Evolutionary conservation across 2,113 vertebrate genomes (phyloP).

Genomic region (Pyxicephalus adspersus): DNA sequence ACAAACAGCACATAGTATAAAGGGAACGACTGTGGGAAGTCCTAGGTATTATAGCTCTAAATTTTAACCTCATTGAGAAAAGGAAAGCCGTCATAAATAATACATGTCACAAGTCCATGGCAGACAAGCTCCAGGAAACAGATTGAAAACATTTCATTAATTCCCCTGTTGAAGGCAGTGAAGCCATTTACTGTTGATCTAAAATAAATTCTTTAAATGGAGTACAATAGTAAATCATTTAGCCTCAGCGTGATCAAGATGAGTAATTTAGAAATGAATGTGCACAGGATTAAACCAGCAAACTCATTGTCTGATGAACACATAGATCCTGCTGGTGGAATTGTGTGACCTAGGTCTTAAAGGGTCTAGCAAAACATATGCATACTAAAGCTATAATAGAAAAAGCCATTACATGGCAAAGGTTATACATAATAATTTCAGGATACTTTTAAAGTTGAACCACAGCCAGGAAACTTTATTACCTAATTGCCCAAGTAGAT

Average conservation of each 20-base stretch:
- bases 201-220: not conserved
- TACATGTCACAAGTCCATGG: conserved; percentile 1
- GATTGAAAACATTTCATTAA: conserved; percentile 39
- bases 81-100: conserved; percentile 2
- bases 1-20: not conserved
- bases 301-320: not conserved
- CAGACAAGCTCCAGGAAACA: conserved; percentile 10
- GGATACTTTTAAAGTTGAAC: too few relatives aligned
- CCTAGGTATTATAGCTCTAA: not conserved
- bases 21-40: not conserved
- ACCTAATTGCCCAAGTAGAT: too few relatives aligned
- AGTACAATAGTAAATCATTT: not conserved
- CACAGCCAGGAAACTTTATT: too few relatives aligned
- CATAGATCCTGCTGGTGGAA: not conserved
- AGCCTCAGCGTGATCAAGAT: conserved; percentile 13
- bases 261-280: conserved; percentile 13
- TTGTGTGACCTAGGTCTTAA: not conserved
- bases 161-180: not conserved
- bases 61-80: not conserved
- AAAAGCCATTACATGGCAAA: too few relatives aligned
- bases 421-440: too few relatives aligned
- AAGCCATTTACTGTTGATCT: conserved; percentile 1
- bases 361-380: not conserved
- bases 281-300: not conserved
- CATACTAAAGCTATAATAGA: too few relatives aligned